Base-by-base conservation (phyloP, 2,888 invertebrate species). In the Andrena fulva region DNA sequence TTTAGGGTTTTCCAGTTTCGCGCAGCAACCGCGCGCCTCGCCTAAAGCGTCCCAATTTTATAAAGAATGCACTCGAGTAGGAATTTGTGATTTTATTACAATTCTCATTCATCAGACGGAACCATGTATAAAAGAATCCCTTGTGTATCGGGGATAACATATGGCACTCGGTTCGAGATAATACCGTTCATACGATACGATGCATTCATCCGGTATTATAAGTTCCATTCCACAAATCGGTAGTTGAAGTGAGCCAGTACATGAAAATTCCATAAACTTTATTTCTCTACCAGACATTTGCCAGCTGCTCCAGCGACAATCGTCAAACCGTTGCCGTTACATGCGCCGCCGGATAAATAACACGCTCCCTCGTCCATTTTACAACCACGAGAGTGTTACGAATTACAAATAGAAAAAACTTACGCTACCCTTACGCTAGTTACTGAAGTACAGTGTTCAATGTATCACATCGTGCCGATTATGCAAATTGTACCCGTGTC, bases 401-500 rank as follows among this genome's bases (percentile, higher is more conserved):
- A 66, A 56, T 70, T 69, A 69, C 31, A 68, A 63, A 52, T 80
- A 77, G 59, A 68, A 63, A 63, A 42, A 12, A 35, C 31, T 64
- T 52, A 67, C 6, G n/a, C 67, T 80, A 83, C 27, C 56, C 75
- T 69, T 81, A 84, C 2, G 8, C 70, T 76, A 83, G 24, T 42
- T 71, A 75, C 69, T 70, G 67, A 83, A 33, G 16, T 77, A 62
- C 50, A 66, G 33, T 35, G 50, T 74, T 79, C 50, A 56, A 56
- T 27, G 74, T 79, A 79, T 84, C 81, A 80, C 68, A 80, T 68
- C 59, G 48, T 50, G 62, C 52, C 63, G 63, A 77, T 75, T 69
- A 60, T 50, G 56, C 33, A 76, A 75, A 62, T 64, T 68, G 68
- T 78, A 73, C 80, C 74, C 50, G 31, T 67, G 60, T 70, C n/a